Evolutionary conservation across 1,140 invertebrate genomes (phyloP).

Genomic region (Zophobas morio): DNA sequence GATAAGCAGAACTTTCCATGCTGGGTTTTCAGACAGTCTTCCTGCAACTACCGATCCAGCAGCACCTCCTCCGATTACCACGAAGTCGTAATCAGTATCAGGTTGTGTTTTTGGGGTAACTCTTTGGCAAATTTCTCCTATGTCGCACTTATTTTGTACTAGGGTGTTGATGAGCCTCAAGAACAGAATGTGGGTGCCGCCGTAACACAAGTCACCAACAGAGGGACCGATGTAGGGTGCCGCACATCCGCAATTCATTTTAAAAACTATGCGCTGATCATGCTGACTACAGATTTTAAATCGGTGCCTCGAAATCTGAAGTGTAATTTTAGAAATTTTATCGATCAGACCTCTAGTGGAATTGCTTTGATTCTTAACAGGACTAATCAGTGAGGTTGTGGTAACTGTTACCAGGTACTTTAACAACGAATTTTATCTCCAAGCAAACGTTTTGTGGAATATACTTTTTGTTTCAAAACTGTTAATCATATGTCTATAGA

Average conservation of each 20-base stretch:
- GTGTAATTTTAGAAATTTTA: no score
- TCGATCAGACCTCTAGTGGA: no score
- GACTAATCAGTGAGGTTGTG: no score
- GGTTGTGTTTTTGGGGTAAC: slow-evolving; percentile 63
- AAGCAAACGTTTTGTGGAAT: no score
- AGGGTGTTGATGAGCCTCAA: slow-evolving; percentile 70
- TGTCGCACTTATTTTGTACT: slow-evolving; percentile 64
- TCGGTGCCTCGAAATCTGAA: no score
- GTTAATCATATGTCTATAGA: no score
- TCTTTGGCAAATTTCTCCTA: slow-evolving; percentile 67
- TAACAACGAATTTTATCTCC: no score
- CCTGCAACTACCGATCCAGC: slow-evolving; percentile 75
- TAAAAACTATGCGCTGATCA: neutral
- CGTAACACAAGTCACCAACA: slow-evolving; percentile 66
- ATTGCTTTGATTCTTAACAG: no score
- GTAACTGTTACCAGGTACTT: no score
- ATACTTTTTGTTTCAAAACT: no score
- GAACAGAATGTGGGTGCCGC: slow-evolving; percentile 68
- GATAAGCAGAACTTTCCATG: slow-evolving; percentile 80
- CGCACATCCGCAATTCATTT: slow-evolving; percentile 1
- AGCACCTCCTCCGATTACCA: slow-evolving; percentile 68
- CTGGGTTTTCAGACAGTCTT: slow-evolving; percentile 78
- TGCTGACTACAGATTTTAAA: no score
- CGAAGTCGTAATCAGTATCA: slow-evolving; percentile 61
- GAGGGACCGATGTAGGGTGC: slow-evolving; percentile 59